These are phyloP conservation scores for Laupala kohalensis DNA, from an alignment of 1,140 invertebrate species.

Conservation along the genomic window DNA sequence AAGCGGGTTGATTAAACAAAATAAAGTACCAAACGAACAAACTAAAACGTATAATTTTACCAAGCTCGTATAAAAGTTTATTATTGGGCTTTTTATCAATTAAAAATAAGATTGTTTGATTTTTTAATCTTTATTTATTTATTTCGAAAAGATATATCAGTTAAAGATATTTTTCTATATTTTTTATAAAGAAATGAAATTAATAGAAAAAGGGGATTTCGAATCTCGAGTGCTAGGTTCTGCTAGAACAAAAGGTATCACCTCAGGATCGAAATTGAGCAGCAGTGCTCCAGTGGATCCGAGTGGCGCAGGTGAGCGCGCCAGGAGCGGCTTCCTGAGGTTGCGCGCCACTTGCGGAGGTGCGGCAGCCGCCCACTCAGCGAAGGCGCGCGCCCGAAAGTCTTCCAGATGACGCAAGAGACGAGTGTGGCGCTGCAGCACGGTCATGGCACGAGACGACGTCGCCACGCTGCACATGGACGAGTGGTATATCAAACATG, in stretches of 20 bases:
- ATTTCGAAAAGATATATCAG: no score
- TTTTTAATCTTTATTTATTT: no score
- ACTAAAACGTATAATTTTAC: no score
- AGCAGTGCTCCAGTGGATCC: conserved; percentile 37
- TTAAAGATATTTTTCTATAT: conserved; percentile 7
- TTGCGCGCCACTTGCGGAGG: conserved; percentile 46
- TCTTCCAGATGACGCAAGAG: conserved; percentile 48
- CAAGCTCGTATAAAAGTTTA: no score
- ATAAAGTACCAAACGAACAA: no score
- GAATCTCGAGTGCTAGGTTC: no score
- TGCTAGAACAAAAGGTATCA: conserved; percentile 21
- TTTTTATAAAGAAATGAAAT: no score
- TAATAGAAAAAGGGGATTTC: no score
- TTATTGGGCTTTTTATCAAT: no score
- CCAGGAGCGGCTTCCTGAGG: conserved; percentile 48
- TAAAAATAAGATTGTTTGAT: no score
- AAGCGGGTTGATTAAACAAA: no score
- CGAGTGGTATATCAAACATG: no score
- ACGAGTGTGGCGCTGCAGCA: conserved; percentile 44
- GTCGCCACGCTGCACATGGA: conserved; percentile 26
- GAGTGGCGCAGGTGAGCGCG: conserved; percentile 34
- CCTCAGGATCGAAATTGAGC: conserved; percentile 57
- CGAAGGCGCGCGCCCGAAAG: conserved; percentile 48
- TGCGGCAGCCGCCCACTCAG: conserved; percentile 48
- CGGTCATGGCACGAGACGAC: conserved; percentile 25